Evolutionary conservation across 2,113 vertebrate genomes (phyloP), one percentile per base, ranked within the genome.

Genomic region (Cyprinodon variegatus): DNA sequence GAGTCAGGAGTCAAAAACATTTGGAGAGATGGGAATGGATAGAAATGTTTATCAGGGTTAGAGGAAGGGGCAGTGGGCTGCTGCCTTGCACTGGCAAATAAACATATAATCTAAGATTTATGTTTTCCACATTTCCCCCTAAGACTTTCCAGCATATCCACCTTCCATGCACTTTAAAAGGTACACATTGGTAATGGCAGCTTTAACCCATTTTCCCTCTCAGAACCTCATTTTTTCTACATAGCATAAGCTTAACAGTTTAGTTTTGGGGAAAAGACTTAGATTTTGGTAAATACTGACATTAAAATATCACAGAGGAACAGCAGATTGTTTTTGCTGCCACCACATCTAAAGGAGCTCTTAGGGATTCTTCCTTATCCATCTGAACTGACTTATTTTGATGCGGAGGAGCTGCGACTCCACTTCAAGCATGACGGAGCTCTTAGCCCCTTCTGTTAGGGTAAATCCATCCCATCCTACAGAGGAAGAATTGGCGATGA

Each of bases 41-140:
- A 45, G 64, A 64, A 79, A 72, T 76, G 68, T 75, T 62, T 61
- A 7, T 43, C 45, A 61, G 45, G 22, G 59, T 81, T 70, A 65
- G 12, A 83, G n/a, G 53, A 50, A 63, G 45, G n/a, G 59, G 4
- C 36, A 65, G 45, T 13, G 64, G 59, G 38, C 65, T 20, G 66
- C 29, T 60, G n/a, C 65, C 43, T 79, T 39, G 4, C 10, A 61
- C 3, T 38, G 6, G 38, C 15, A 15, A 38, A 68, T 9, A 12
- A 65, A 36, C 29, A 29, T 29, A 29, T 29, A 29, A 29, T 29
- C 29, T 29, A 29, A 29, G 29, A 29, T 29, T 29, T 29, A 48
- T 68, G 3, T 46, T 11, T 1, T 41, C n/a, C 4, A 38, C 65
- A 37, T 48, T 57, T 57, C 50, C 50, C 17, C 50, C 15, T 17